Evolutionary conservation across 2,113 vertebrate species (phyloP).

Genomic region (Passer montanus): DNA sequence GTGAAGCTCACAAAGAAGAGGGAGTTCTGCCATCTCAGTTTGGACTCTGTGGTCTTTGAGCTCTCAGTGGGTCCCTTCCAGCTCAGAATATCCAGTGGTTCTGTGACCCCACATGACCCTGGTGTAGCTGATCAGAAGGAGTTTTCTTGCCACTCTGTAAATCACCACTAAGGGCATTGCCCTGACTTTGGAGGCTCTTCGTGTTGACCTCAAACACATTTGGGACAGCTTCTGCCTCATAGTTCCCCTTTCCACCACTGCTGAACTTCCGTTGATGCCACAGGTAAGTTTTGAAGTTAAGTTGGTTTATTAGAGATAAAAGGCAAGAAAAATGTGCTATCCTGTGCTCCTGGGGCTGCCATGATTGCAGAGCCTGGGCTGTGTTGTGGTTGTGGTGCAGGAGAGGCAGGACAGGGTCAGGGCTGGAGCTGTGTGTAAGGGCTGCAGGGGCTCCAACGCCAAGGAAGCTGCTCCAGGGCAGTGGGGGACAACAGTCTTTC

Average conservation of each 20-base stretch:
- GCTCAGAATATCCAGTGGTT: background rate
- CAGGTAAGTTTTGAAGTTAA: background rate
- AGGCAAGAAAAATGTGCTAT: rapidly evolving
- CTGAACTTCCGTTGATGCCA: background rate
- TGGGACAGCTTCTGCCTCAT: background rate
- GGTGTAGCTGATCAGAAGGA: background rate
- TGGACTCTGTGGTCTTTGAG: background rate
- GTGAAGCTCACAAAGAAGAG: background rate
- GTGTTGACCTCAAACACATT: background rate
- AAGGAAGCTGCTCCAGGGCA: background rate
- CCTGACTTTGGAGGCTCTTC: background rate
- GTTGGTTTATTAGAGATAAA: background rate
- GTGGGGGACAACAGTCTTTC: rapidly evolving
- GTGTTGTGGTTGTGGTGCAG: background rate
- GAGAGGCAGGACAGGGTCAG: background rate
- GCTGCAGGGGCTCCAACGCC: background rate
- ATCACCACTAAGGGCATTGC: background rate
- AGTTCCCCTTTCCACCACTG: background rate
- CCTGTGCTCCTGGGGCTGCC: background rate
- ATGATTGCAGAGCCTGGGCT: background rate
- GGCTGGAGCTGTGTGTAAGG: background rate
- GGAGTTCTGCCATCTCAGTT: background rate
- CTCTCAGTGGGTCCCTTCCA: background rate
- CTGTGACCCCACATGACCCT: background rate
- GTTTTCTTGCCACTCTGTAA: background rate